Base-by-base conservation (phyloP, 2,888 invertebrate species). In the Holacanthella duospinosa region DNA sequence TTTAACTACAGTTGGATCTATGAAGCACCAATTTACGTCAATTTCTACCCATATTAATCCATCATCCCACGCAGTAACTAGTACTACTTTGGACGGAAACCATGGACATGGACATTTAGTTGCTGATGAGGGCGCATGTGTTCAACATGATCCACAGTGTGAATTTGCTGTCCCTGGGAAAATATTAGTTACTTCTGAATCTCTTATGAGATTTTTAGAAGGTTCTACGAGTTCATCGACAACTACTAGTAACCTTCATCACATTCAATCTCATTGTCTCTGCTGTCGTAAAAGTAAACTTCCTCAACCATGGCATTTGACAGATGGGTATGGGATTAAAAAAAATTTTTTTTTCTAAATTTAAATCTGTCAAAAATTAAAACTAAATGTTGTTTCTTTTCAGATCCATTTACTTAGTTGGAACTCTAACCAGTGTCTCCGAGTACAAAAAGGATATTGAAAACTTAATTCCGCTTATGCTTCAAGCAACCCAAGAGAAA, bases 301-400 rank as follows among this genome's bases (percentile, higher is more conserved):
- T 1, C 74, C 81, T 27, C 80, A 81, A 68, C 80, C 80, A 0
- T 82, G 82, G 82, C 81, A 82, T 70, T 70, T 78, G 44, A 79
- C 79, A 43, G 82, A 82, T 75, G 82, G 82, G 79, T 80, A 75
- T 19, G 19, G n/a, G 6, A 4, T 56, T 24, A 12, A 36, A 68
- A 60, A 56, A 6, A 9, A 9, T 16, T 6, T 16, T 58, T 26
- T 61, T 29, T 44, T 28, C 36, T n/a, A 24, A n/a, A 6, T 53
- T 9, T 16, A 44, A 2, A 26, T 21, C 44, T 25, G 36, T 36
- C 24, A 58, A 24, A 16, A 58, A 16, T 29, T 36, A 9, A n/a
- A 48, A 21, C 21, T 21, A 48, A 21, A n/a, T 48, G 4, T 48
- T 4, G 4, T 48, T 21, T 57, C 48, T 29, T 73, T 71, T 12